Percentiles rank a stretch among this genome's conserved stretches.
These are phyloP conservation scores for Rana temporaria DNA, from an alignment of 2,113 vertebrate genomes.

Conservation along the genomic window DNA sequence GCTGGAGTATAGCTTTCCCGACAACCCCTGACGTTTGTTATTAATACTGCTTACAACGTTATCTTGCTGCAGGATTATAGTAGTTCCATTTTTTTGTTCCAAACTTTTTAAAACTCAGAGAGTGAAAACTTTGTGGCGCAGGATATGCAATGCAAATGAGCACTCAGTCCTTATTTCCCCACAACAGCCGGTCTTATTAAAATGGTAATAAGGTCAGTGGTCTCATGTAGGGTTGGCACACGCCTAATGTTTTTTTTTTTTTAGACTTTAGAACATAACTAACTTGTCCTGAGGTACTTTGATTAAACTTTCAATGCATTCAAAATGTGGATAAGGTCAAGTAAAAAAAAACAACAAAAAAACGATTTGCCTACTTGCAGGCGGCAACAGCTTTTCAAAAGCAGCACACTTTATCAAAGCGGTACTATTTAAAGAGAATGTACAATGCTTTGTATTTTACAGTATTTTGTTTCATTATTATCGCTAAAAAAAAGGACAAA, in stretches of 20 bases:
- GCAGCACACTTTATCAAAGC: no score
- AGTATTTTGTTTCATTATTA: no score
- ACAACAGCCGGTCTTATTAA: conserved; percentile 48
- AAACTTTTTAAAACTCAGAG: conserved; percentile 9
- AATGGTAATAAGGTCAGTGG: conserved; percentile 50
- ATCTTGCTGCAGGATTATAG: no score
- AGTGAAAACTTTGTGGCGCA: background rate
- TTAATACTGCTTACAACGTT: no score
- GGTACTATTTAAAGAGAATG: no score
- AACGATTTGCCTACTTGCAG: no score
- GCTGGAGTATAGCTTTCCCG: background rate
- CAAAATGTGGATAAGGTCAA: background rate
- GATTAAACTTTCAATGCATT: background rate
- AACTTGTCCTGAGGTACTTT: background rate
- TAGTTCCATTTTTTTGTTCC: background rate
- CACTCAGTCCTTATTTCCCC: conserved; percentile 44
- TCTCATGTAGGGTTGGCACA: conserved; percentile 31
- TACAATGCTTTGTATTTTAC: no score
- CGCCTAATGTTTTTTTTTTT: background rate
- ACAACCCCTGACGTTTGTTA: no score
- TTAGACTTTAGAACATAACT: conserved; percentile 6
- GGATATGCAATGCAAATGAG: conserved; percentile 42
- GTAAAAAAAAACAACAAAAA: no score
- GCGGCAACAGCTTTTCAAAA: no score
- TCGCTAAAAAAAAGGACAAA: no score